Conservation (phyloP, 2,888 invertebrate genomes). For the Abrostola tripartita region DNA sequence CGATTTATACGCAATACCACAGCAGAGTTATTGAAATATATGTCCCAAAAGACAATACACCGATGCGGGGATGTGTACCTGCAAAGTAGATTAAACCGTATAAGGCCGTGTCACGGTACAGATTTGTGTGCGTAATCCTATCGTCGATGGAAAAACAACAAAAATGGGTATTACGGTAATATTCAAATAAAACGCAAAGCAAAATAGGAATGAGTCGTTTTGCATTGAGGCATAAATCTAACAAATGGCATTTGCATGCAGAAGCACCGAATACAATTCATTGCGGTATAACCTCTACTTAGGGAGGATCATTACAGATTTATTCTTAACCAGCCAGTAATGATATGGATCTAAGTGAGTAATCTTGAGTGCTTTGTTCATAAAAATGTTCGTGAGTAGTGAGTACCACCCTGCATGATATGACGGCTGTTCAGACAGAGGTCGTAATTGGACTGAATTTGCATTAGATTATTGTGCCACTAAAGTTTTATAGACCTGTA, state of each 20-base stretch:
- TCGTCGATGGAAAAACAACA: conserved; percentile 71
- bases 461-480: conserved; percentile 8
- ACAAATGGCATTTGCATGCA: conserved; percentile 79
- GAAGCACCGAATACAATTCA: conserved; percentile 63
- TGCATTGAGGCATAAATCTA: conserved; percentile 80
- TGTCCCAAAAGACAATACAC: conserved; percentile 81
- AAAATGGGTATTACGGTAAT: conserved; percentile 77
- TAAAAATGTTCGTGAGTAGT: conserved; percentile 16
- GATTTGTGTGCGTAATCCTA: conserved; percentile 55
- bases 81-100: conserved; percentile 67
- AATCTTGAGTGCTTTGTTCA: conserved; percentile 18
- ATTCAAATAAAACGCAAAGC: conserved; percentile 79
- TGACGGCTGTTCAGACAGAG: conserved; percentile 3
- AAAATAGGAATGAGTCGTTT: conserved; percentile 80
- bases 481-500: conserved; percentile 21
- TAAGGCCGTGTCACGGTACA: conserved; percentile 59
- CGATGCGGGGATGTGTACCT: conserved; percentile 59
- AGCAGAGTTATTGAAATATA: conserved; percentile 85
- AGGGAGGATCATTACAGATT: conserved; percentile 40
- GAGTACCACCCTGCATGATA: not conserved
- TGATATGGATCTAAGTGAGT: conserved; percentile 31
- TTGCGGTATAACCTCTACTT: conserved; percentile 60
- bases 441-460: conserved; percentile 21
- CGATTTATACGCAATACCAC: conserved; percentile 82
- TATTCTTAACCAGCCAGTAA: conserved; percentile 52